Evolutionary conservation across 1,140 invertebrate species (phyloP).

Genomic region (Globodera ellingtonae): DNA sequence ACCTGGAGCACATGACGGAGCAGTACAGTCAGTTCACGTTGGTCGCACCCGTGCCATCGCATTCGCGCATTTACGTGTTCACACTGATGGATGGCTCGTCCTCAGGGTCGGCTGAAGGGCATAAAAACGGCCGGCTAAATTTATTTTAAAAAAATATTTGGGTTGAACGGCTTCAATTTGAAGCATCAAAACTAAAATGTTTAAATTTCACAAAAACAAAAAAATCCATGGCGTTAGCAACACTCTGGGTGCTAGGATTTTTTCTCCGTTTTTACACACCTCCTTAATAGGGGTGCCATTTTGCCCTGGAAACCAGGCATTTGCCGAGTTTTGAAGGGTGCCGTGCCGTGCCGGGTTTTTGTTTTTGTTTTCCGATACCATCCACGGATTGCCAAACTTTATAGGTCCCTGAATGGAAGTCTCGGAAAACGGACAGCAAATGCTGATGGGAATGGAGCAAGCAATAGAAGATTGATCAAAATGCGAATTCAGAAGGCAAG

Average conservation of each 20-base stretch:
- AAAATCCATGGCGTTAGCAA: background rate
- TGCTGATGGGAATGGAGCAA: background rate
- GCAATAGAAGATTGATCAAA: background rate
- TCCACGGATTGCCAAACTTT: background rate
- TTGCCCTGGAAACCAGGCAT: too few relatives aligned
- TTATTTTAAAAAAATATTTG: too few relatives aligned
- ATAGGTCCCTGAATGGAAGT: background rate
- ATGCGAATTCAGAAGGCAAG: conserved; percentile 24
- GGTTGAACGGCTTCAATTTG: too few relatives aligned
- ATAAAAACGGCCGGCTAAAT: too few relatives aligned
- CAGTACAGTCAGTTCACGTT: background rate
- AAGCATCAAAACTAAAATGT: too few relatives aligned
- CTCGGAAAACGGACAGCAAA: background rate
- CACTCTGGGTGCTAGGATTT: background rate
- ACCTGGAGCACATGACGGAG: background rate
- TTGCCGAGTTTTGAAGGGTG: too few relatives aligned
- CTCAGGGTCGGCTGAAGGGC: background rate
- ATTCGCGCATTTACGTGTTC: conserved; percentile 26
- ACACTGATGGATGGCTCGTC: conserved; percentile 17
- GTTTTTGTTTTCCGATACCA: background rate
- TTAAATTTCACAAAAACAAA: too few relatives aligned
- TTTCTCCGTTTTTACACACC: too few relatives aligned
- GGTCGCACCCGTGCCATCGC: conserved; percentile 25
- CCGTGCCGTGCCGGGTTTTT: too few relatives aligned
- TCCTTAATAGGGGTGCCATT: too few relatives aligned